Base-by-base conservation (phyloP, 2,888 invertebrate genomes). In the Limenitis camilla region DNA sequence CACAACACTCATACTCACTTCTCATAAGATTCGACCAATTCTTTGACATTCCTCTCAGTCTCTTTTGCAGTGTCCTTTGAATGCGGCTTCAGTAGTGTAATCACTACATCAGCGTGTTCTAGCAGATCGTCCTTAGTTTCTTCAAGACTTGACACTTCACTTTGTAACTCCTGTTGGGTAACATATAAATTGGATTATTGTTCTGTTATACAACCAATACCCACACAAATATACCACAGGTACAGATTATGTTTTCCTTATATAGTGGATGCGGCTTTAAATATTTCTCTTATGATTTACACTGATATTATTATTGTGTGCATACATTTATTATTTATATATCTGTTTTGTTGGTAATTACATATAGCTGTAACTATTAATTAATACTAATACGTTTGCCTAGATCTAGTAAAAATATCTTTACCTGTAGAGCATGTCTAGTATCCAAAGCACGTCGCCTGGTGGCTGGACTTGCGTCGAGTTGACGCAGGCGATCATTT, bases 391-490 rank as follows among this genome's bases (percentile, higher is more conserved):
- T 19, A 19, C 19, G 19, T 19, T 2, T 3, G 19, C 19, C 19
- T 19, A n/a, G n/a, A n/a, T n/a, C n/a, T n/a, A 19, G 19, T 19
- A 19, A 19, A 19, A 35, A 6, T 31, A 5, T 40, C 5, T 27
- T 10, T 68, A 94, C 94, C 89, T 93, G 90, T 62, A 94, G 78
- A 58, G 91, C 89, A 77, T 91, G 91, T 69, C 91, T 91, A 59
- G 92, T 92, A 68, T 94, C 93, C 56, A 91, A 81, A 58, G 95
- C 90, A 68, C 93, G 92, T 61, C 92, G 90, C 70, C 92, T 91
- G 44, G 93, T 95, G 66, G 92, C 89, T 45, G 95, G 93, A 57
- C 89, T 90, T 52, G 90, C 90, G 75, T 96, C 96, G 61, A 95
- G 88, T 78, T 94, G 93, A 63, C 93, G 91, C 64, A 91, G 89